Base-by-base conservation (phyloP, 2,888 invertebrate species). In the Polyommatus iphigenia region DNA sequence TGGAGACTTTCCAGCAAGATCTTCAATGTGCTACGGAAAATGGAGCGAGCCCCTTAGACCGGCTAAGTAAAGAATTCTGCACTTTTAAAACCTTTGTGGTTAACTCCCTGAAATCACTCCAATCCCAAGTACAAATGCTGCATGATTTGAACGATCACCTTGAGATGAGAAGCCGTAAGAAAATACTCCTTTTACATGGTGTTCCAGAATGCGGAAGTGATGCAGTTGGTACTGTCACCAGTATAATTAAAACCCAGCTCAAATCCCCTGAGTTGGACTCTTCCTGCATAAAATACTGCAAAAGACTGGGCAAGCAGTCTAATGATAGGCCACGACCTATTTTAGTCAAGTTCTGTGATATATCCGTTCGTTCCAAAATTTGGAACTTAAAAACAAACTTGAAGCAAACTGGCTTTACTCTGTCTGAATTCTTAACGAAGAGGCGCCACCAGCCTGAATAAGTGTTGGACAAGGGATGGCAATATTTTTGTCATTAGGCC, bases 391-490 rank as follows among this genome's bases (percentile, higher is more conserved):
- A 79, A 76, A 78, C 36, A 18, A 62, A 76, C 24, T 72, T 80
- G 0, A 79, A 79, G 36, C 77, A 77, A 13, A 73, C 77, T 6
- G 80, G 78, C 13, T 24, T 80, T 3, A 79, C 79, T 7, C 1
- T 79, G 15, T 78, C 81, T 0, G 80, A 81, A n/a, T 81, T 80
- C 20, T 18, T 80, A 0, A 81, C 80, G 0, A 77, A 67, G 3
- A 57, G 29, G 0, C 78, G 79, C 2, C 80, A 80, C 32, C 46
- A 57, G 80, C 10, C 15, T 79, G 2, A 54, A n/a, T 3, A 78
- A 78, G 10, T 79, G 80, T 50, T 79, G 80, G 79, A 79, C 79
- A 1, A 76, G 62, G 46, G 79, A 80, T 4, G 80, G 80, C 15
- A 13, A 7, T 2, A 75, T 80, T 6, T 15, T 78, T 46, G 72